phyloP scores from a whole-genome alignment of 2,797 vertebrate species.

The Pipistrellus kuhlii region DNA sequence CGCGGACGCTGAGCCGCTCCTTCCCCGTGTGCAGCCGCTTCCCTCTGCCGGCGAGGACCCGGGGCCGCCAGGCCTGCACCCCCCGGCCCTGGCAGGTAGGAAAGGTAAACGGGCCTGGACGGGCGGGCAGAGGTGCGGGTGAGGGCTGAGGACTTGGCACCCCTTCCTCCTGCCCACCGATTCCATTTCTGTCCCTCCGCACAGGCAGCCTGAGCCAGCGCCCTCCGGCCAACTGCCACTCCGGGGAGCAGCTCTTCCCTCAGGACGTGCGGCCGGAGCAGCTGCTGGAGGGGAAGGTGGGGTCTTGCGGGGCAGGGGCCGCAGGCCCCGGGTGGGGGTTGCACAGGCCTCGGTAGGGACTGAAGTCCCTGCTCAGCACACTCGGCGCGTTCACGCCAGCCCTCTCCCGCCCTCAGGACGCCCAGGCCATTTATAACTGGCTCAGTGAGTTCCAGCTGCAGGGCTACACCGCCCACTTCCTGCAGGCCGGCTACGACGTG shows the following conservation, averaged over 20 bases:
- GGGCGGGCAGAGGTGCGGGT: background rate
- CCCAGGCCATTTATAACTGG: conserved; percentile 97
- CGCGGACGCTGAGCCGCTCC: background rate
- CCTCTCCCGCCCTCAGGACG: conserved; percentile 88
- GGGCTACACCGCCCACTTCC: conserved; percentile 94
- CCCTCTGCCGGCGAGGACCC: conserved; percentile 81
- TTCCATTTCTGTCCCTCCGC: background rate
- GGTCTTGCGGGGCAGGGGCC: background rate
- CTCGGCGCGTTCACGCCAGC: background rate
- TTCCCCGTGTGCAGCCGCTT: conserved; percentile 80
- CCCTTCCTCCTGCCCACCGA: background rate
- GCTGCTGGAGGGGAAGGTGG: conserved; percentile 89
- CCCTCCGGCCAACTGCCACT: conserved; percentile 76
- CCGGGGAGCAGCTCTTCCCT: conserved; percentile 85
- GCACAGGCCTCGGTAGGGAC: background rate
- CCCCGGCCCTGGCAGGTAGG: conserved; percentile 81
- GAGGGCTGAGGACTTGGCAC: background rate
- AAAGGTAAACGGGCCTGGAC: background rate
- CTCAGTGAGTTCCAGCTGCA: conserved; percentile 96
- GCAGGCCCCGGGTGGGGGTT: background rate
- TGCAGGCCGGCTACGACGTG: conserved; percentile 95
- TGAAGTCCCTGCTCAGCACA: background rate
- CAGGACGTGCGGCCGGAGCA: conserved; percentile 88
- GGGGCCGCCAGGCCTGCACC: conserved; percentile 76
- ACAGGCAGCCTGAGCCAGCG: conserved; percentile 81